Conservation (phyloP, 1,140 invertebrate genomes). For the Cecropterus lyciades region DNA sequence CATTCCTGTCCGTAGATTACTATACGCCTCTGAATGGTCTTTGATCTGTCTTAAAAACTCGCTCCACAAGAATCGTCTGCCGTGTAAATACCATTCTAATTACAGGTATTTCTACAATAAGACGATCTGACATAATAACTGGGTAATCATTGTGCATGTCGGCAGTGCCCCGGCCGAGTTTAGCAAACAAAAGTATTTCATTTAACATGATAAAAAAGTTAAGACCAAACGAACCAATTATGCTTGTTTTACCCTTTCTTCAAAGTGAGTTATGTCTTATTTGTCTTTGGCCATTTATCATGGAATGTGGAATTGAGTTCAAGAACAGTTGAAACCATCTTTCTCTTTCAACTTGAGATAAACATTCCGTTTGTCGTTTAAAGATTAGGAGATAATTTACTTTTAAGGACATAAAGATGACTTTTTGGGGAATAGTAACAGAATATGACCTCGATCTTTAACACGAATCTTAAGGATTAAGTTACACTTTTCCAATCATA, state of each 20-base stretch:
- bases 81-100: slow-evolving; percentile 30
- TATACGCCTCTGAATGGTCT: too few species aligned
- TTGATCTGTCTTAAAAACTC: slow-evolving; percentile 10
- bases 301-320: slow-evolving; percentile 15
- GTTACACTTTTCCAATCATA: too few species aligned
- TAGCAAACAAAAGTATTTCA: slow-evolving; percentile 32
- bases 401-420: slow-evolving; percentile 11
- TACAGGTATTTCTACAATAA: slow-evolving; percentile 27
- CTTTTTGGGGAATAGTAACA: neutral
- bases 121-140: slow-evolving; percentile 33
- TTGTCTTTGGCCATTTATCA: slow-evolving; percentile 15
- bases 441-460: too few species aligned
- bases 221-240: slow-evolving; percentile 20
- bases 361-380: slow-evolving; percentile 1
- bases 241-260: slow-evolving; percentile 15
- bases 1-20: slow-evolving; percentile 2
- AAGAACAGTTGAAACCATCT: slow-evolving; percentile 2
- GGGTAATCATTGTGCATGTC: slow-evolving; percentile 31
- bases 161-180: slow-evolving; percentile 18
- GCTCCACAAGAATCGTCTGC: slow-evolving; percentile 10
- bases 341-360: slow-evolving; percentile 13
- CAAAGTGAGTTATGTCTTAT: slow-evolving; percentile 29
- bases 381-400: slow-evolving; percentile 13
- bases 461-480: too few species aligned
- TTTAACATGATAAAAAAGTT: slow-evolving; percentile 26